Conservation (phyloP, 2,888 invertebrate genomes). For the Polylopha cassiicola region DNA sequence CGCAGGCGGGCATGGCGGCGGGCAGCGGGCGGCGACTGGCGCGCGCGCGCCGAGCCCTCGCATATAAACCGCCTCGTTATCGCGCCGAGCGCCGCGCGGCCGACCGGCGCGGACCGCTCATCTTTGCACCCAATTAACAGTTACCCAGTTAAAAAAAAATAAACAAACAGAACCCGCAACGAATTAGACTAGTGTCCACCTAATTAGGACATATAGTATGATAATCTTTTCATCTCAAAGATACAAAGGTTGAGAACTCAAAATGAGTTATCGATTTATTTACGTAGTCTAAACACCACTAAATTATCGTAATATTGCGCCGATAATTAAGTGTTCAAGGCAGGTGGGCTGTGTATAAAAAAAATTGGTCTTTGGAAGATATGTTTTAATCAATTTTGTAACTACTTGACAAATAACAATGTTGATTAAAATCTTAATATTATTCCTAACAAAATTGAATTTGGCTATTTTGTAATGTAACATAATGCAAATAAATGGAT, state of each 20-base stretch:
- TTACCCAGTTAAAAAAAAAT: conserved; percentile 53
- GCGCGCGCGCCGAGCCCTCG: conserved; percentile 52
- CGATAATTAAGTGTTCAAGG: not conserved
- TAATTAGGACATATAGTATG: conserved; percentile 2
- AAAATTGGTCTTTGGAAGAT: not conserved
- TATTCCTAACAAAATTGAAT: not conserved
- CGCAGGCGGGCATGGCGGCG: conserved; percentile 80
- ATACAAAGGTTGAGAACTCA: conserved; percentile 1
- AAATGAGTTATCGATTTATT: not conserved
- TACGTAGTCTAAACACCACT: conserved; percentile 2
- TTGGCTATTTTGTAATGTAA: too few relatives aligned
- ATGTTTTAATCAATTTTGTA: conserved; percentile 6
- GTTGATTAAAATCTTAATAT: conserved; percentile 12
- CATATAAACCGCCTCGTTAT: conserved; percentile 71
- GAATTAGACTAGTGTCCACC: conserved; percentile 8
- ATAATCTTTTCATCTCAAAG: not conserved
- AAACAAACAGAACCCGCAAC: conserved; percentile 31
- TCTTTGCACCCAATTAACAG: conserved; percentile 74
- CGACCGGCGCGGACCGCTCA: conserved; percentile 45
- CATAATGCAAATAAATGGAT: too few relatives aligned
- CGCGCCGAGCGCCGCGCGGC: too few relatives aligned
- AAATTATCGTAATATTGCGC: conserved; percentile 9
- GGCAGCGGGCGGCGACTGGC: conserved; percentile 44
- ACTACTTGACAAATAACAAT: conserved; percentile 7
- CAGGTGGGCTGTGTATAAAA: conserved; percentile 8